Conservation (phyloP, 2,888 invertebrate genomes). For the Chironomus riparius region DNA sequence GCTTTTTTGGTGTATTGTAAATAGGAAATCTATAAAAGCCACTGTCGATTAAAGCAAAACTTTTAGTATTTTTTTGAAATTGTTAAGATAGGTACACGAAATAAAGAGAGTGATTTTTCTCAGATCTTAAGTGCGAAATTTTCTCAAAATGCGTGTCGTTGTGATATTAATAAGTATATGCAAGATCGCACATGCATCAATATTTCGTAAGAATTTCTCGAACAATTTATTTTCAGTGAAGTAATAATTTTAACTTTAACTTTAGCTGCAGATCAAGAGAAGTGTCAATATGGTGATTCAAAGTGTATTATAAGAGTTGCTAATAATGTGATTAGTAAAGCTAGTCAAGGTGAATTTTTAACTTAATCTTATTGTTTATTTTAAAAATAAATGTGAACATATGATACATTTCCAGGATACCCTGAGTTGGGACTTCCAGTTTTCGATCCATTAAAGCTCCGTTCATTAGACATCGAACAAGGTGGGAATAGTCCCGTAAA, state of each 20-base stretch:
- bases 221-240: not conserved
- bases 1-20: not conserved
- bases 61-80: constrained; percentile 2
- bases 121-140: not conserved
- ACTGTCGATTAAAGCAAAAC: not conserved
- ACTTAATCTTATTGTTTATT: not conserved
- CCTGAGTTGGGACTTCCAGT: not conserved
- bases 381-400: not conserved
- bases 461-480: not conserved
- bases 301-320: not conserved
- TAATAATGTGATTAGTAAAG: not conserved
- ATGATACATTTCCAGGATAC: not conserved
- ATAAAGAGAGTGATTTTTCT: no score
- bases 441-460: not conserved
- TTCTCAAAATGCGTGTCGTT: not conserved
- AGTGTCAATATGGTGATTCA: not conserved
- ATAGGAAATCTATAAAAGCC: constrained; percentile 6
- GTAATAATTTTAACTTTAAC: not conserved
- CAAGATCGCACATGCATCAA: not conserved
- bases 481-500: not conserved
- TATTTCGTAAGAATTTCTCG: not conserved
- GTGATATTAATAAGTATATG: not conserved
- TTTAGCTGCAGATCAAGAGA: not conserved
- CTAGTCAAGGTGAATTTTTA: not conserved
- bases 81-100: not conserved